phyloP scores from a whole-genome alignment of 2,113 vertebrate species.

The Thalassarche chlororhynchos region DNA sequence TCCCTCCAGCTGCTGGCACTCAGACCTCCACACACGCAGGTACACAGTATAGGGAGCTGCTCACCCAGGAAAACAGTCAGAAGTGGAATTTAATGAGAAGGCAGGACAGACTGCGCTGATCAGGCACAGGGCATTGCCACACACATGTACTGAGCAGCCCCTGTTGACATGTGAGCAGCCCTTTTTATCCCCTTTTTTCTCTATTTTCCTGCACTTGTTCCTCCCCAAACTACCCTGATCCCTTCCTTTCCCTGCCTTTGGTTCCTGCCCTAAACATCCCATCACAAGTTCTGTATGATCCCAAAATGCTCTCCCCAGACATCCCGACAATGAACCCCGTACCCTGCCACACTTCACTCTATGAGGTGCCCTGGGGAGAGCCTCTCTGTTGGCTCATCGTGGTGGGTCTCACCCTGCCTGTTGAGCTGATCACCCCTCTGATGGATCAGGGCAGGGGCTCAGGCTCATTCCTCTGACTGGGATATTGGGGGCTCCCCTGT shows the following conservation, averaged over 20 bases:
- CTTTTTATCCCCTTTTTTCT: background rate
- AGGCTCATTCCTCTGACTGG: background rate
- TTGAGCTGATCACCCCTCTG: background rate
- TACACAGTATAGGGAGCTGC: background rate
- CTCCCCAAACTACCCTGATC: background rate
- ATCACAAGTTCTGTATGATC: background rate
- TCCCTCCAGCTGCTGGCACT: background rate
- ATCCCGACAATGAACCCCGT: background rate
- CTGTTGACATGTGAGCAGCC: background rate
- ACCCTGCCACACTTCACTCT: too few species aligned
- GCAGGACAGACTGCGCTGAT: background rate
- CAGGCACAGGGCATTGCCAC: too few species aligned
- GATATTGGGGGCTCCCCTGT: too few species aligned
- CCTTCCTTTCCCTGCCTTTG: background rate
- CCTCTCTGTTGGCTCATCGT: accelerated
- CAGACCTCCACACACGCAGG: background rate
- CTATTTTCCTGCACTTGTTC: background rate
- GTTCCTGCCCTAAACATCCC: background rate
- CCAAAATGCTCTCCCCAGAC: background rate
- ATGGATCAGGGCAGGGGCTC: background rate
- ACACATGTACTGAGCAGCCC: background rate
- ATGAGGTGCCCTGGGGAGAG: background rate
- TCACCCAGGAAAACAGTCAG: background rate
- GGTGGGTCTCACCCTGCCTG: background rate
- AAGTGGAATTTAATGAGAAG: background rate